Evolutionary conservation across 1,140 invertebrate species (phyloP).

Genomic region (Aphaenogaster ashmeadi): DNA sequence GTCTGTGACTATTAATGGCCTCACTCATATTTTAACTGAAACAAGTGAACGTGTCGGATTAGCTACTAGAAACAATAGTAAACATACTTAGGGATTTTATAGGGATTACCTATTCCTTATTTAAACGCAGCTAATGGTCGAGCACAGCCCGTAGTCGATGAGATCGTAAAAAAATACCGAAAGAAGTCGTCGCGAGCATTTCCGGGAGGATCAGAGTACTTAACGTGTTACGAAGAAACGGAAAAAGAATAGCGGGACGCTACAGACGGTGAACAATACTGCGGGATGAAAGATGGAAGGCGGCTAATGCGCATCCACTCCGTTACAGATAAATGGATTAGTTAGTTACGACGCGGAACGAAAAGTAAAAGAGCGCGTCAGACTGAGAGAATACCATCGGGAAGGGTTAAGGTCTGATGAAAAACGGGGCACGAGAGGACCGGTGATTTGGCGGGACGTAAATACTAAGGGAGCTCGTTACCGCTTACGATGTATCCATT

Average conservation of each 20-base stretch:
- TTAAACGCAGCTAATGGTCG: slow-evolving; percentile 68
- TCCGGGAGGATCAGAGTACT: slow-evolving; percentile 54
- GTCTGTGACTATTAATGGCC: not conserved
- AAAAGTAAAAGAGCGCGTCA: slow-evolving; percentile 64
- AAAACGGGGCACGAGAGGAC: not conserved
- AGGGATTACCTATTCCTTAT: slow-evolving; percentile 39
- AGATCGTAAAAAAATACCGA: slow-evolving; percentile 72
- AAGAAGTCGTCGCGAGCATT: slow-evolving; percentile 73
- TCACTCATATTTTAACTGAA: slow-evolving; percentile 9
- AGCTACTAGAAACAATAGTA: slow-evolving; percentile 9
- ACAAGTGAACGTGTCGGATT: not conserved
- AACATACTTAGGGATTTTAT: slow-evolving; percentile 19
- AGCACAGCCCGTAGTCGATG: slow-evolving; percentile 32
- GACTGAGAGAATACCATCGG: not conserved
- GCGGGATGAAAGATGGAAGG: slow-evolving; percentile 63
- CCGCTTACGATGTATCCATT: slow-evolving; percentile 22
- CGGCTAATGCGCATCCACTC: slow-evolving; percentile 61
- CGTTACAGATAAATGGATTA: slow-evolving; percentile 84
- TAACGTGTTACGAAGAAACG: slow-evolving; percentile 56
- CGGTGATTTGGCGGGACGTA: slow-evolving; percentile 14
- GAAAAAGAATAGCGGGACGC: slow-evolving; percentile 70
- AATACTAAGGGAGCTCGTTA: slow-evolving; percentile 43
- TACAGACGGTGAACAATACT: slow-evolving; percentile 37
- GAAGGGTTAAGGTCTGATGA: slow-evolving; percentile 34
- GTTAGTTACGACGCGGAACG: slow-evolving; percentile 71